These are phyloP conservation scores for Phoxinus dragarum DNA, from an alignment of 2,797 vertebrate species.

Conservation along the genomic window DNA sequence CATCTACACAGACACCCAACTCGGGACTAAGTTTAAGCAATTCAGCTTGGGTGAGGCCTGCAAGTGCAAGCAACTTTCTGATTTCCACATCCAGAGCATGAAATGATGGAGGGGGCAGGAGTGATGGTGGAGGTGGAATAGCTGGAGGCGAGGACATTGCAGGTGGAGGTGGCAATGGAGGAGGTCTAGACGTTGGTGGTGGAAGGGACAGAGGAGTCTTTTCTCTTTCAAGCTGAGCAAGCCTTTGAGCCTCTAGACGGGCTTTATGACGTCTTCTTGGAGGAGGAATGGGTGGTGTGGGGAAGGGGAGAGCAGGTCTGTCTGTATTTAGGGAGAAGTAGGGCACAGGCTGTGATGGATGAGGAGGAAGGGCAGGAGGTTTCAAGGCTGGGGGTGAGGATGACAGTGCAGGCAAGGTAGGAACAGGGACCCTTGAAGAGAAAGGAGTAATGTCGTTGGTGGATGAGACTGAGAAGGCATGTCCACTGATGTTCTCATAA, in stretches of 20 bases:
- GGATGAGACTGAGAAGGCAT: conserved; percentile 55
- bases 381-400: conserved; percentile 62
- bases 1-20: conserved; percentile 77
- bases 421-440: conserved; percentile 68
- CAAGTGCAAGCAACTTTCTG: conserved; percentile 79
- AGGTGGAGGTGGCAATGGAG: conserved; percentile 70
- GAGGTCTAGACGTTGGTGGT: conserved; percentile 73
- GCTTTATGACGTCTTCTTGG: conserved; percentile 70
- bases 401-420: conserved; percentile 68
- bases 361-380: conserved; percentile 71
- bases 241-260: conserved; percentile 73
- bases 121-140: conserved; percentile 71
- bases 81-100: conserved; percentile 72
- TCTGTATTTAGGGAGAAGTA: conserved; percentile 80
- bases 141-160: conserved; percentile 50
- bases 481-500: conserved; percentile 80
- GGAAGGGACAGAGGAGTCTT: conserved; percentile 77
- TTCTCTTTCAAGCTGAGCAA: conserved; percentile 75
- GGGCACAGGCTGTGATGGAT: conserved; percentile 74
- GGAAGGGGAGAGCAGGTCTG: conserved; percentile 69
- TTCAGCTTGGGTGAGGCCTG: conserved; percentile 83
- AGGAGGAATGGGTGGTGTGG: conserved; percentile 67
- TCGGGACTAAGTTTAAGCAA: conserved; percentile 83
- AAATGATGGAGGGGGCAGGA: conserved; percentile 74
- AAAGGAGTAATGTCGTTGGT: conserved; percentile 70